A percentile compares a stretch with the other conserved stretches of the same genome.
Evolutionary conservation across 2,113 vertebrate genomes (phyloP).

Genomic region (Poeciliopsis retropinna): DNA sequence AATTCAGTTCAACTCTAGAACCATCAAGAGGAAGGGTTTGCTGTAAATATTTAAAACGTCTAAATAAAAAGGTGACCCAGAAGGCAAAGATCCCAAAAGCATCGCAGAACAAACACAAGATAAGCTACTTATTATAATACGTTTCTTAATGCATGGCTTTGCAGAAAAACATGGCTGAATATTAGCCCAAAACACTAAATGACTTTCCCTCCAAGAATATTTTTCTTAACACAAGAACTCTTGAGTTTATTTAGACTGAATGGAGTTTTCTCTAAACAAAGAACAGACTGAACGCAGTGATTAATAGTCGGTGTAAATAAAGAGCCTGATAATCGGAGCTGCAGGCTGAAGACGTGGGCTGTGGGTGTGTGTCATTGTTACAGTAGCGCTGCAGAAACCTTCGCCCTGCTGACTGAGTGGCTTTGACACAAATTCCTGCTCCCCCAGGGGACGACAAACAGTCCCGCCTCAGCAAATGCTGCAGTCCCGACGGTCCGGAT

Average conservation of each 20-base stretch:
- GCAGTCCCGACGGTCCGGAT: constrained; percentile 35
- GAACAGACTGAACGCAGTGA: constrained; percentile 41
- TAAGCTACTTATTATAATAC: not conserved
- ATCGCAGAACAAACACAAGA: not conserved
- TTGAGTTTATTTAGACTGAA: constrained; percentile 25
- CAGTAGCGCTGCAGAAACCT: constrained; percentile 41
- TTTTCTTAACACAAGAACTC: not conserved
- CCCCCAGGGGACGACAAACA: constrained; percentile 33
- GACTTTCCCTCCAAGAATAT: not conserved
- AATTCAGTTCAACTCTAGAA: not conserved
- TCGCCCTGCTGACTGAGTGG: constrained; percentile 53
- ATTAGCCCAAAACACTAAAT: not conserved
- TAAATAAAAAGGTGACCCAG: not conserved
- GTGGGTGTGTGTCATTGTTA: constrained; percentile 29
- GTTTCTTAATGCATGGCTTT: not conserved
- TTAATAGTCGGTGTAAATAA: constrained; percentile 57
- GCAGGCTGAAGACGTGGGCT: constrained; percentile 28
- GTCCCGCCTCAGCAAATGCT: constrained; percentile 58
- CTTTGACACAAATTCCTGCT: constrained; percentile 69
- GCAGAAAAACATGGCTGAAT: not conserved
- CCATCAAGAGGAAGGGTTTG: not conserved
- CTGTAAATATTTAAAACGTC: not conserved
- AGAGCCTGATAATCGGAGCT: constrained; percentile 43
- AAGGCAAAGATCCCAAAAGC: not conserved
- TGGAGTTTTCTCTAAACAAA: constrained; percentile 25